Percentiles rank a stretch among this genome's conserved stretches.
These are phyloP conservation scores for Forbesichthys agassizii DNA, from an alignment of 2,113 vertebrate species.

Conservation along the genomic window DNA sequence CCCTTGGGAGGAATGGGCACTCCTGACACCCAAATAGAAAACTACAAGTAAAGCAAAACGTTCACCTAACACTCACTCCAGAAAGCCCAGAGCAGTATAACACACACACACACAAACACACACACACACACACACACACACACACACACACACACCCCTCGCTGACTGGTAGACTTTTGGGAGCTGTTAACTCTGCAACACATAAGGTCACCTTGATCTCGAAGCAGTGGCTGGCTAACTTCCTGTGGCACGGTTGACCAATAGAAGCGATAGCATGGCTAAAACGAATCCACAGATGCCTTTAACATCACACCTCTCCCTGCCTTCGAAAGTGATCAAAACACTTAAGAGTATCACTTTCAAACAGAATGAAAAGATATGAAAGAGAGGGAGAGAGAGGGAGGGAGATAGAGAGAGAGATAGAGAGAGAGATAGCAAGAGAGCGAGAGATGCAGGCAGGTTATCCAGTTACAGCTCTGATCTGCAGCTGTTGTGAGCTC, in stretches of 20 bases:
- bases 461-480: slow-evolving; percentile 57
- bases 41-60: neutral
- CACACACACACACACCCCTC: slow-evolving; percentile 43
- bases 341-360: slow-evolving; percentile 62
- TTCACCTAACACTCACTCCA: slow-evolving; percentile 19
- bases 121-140: neutral
- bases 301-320: slow-evolving; percentile 37
- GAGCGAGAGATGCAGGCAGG: slow-evolving; percentile 19
- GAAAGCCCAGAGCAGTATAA: slow-evolving; percentile 33
- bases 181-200: slow-evolving; percentile 48
- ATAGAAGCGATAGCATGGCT: neutral
- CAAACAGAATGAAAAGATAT: slow-evolving; percentile 64
- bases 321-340: slow-evolving; percentile 59
- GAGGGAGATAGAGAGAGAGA: neutral
- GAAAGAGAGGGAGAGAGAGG: slow-evolving; percentile 5
- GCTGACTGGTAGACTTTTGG: slow-evolving; percentile 14
- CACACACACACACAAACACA: slow-evolving; percentile 41
- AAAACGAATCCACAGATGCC: slow-evolving; percentile 61
- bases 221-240: slow-evolving; percentile 53
- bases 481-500: slow-evolving; percentile 66
- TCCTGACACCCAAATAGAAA: too few species aligned
- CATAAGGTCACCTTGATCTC: slow-evolving; percentile 60
- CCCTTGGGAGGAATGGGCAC: too few species aligned
- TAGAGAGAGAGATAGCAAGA: slow-evolving; percentile 7
- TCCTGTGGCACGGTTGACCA: slow-evolving; percentile 19